These are phyloP conservation scores for Tetranychus cinnabarinus DNA, from an alignment of 1,140 invertebrate genomes.

Conservation along the genomic window DNA sequence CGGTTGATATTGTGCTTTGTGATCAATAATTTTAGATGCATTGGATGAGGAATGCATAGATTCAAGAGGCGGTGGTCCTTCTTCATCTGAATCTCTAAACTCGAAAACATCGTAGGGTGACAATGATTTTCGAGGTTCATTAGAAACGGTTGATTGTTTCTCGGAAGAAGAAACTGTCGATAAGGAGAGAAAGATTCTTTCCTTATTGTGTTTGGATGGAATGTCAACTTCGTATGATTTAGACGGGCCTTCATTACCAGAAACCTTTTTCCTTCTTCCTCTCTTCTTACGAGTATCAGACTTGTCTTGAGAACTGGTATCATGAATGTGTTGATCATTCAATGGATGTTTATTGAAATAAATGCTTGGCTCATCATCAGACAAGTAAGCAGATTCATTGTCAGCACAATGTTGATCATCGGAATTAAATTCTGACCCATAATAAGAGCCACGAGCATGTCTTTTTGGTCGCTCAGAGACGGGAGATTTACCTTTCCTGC, in stretches of 20 bases:
- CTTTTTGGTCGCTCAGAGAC: slow-evolving; percentile 7
- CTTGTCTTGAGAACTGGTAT: not conserved
- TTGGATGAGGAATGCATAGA: not conserved
- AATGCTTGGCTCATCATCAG: no score
- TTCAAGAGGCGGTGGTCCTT: slow-evolving; percentile 3
- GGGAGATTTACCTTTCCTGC: slow-evolving; percentile 1
- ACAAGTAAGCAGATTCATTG: not conserved
- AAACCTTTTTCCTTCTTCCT: slow-evolving; percentile 13
- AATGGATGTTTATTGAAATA: no score
- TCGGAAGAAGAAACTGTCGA: not conserved
- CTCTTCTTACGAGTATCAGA: slow-evolving; percentile 8
- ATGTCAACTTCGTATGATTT: not conserved
- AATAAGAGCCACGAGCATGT: not conserved
- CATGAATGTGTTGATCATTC: no score
- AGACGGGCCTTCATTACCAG: slow-evolving; percentile 1
- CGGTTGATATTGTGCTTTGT: not conserved
- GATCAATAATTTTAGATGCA: not conserved
- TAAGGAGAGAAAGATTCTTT: not conserved
- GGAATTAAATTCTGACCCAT: not conserved
- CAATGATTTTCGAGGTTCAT: slow-evolving; percentile 1
- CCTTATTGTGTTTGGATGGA: not conserved
- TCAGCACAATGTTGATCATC: not conserved
- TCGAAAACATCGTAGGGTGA: slow-evolving; percentile 15
- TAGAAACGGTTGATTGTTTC: not conserved
- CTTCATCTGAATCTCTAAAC: slow-evolving; percentile 15